Conservation (phyloP, 2,113 vertebrate genomes). For the Macroglossus sobrinus region DNA sequence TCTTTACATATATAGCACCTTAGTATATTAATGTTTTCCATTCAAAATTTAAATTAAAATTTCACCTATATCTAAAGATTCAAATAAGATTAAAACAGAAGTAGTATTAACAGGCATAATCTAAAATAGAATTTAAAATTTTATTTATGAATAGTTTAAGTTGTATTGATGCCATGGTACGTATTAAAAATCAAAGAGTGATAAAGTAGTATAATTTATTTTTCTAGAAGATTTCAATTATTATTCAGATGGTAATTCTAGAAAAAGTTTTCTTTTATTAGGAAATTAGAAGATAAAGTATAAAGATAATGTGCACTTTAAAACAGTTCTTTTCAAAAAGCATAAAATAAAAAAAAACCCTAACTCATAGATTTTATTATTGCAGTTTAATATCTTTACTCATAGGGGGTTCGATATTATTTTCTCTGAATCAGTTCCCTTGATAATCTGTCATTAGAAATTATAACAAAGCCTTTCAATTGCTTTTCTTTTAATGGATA, state of each 20-base stretch:
- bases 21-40: not conserved
- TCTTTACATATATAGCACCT: not conserved
- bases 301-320: not conserved
- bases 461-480: not conserved
- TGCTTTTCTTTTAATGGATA: not conserved
- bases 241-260: not conserved
- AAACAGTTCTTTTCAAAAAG: constrained; percentile 14
- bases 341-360: not conserved
- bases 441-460: not conserved
- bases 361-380: not conserved
- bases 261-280: not conserved
- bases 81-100: not conserved
- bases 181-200: not conserved
- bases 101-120: not conserved
- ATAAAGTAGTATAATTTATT: not conserved
- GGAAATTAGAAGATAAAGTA: not conserved
- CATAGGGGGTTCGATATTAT: not conserved
- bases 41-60: constrained; percentile 5
- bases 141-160: not conserved
- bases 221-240: not conserved
- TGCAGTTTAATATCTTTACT: not conserved
- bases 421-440: constrained; percentile 4
- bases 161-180: not conserved
- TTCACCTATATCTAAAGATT: not conserved
- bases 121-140: not conserved